These are phyloP conservation scores for Pseudeuparius sepicola DNA, from an alignment of 2,888 invertebrate genomes.

Conservation along the genomic window DNA sequence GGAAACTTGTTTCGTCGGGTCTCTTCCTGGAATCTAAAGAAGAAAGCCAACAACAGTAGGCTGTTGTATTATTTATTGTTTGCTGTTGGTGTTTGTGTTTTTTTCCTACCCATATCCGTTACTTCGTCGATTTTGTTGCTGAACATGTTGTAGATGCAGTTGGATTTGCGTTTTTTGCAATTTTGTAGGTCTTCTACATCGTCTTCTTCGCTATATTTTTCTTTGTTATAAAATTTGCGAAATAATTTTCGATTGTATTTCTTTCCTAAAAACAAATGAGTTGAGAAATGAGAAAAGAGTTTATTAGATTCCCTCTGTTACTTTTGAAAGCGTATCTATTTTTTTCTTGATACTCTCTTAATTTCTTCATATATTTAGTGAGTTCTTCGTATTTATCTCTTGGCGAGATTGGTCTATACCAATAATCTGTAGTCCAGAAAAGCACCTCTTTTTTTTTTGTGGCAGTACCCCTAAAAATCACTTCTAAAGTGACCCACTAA, in stretches of 20 bases:
- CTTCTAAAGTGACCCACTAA: too few relatives aligned
- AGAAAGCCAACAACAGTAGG: too few relatives aligned
- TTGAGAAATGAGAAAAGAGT: too few relatives aligned
- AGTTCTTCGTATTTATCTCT: conserved; percentile 38
- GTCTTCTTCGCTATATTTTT: conserved; percentile 23
- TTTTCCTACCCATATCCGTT: conserved; percentile 16
- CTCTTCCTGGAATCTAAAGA: conserved; percentile 16
- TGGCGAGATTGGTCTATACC: conserved; percentile 43
- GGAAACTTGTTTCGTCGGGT: conserved; percentile 30
- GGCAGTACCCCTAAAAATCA: too few relatives aligned
- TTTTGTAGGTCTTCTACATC: conserved; percentile 13
- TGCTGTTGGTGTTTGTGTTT: too few relatives aligned
- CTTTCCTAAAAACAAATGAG: too few relatives aligned
- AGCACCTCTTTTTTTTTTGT: conserved; percentile 36
- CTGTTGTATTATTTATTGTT: too few relatives aligned
- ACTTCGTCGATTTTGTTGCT: conserved; percentile 19
- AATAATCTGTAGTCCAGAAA: conserved; percentile 49
- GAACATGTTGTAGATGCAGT: conserved; percentile 25
- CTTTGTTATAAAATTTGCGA: conserved; percentile 18
- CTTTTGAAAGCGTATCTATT: too few relatives aligned
- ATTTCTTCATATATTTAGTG: conserved; percentile 34
- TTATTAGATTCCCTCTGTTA: too few relatives aligned
- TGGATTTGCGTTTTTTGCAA: conserved; percentile 20
- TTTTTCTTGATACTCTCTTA: conserved; percentile 21
- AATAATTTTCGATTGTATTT: conserved; percentile 19